Base-by-base conservation (phyloP, 2,113 vertebrate species). In the Rhinolophus sinicus region DNA sequence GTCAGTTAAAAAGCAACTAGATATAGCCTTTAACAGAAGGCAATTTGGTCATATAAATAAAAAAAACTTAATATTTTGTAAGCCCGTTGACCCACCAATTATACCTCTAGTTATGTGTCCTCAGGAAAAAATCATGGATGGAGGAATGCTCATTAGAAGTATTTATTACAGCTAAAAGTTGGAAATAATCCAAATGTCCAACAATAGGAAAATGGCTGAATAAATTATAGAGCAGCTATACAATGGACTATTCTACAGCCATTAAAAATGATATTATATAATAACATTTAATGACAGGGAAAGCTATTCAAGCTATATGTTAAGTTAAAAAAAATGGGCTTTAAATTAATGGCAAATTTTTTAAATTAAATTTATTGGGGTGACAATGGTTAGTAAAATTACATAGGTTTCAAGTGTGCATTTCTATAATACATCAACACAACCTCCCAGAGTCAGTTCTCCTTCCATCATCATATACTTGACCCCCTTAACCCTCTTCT, bases 141-240 rank as follows among this genome's bases (percentile, higher is more conserved):
- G 38, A 90, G 65, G 40, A 95, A 90, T 64, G 30, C 72, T 88
- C 76, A 84, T 73, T 86, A 89, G 64, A 88, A 67, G 19, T 90
- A 90, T 72, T 52, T 88, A 88, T 88, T 78, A 72, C 67, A 93
- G 92, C 65, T 60, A 83, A 96, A 90, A 96, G 28, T 50, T 95
- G 62, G 94, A 96, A 96, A 88, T 60, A 87, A 73, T 90, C 60
- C 92, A 90, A 80, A 84, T 81, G 54, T 62, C 84, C 60, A 97
- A 92, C 60, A 94, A 87, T n/a, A 83, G 87, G 88, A 94, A 94
- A 85, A 91, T 26, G 40, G 35, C 54, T 70, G 94, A 90, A 96
- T 95, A 93, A 92, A 94, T 94, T 90, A 94, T 60, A 78, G 21
- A 89, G 62, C 10, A 62, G 21, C 35, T 80, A 62, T 22, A 81